Base-by-base conservation (phyloP, 2,888 invertebrate genomes). In the Acleris emargana region DNA sequence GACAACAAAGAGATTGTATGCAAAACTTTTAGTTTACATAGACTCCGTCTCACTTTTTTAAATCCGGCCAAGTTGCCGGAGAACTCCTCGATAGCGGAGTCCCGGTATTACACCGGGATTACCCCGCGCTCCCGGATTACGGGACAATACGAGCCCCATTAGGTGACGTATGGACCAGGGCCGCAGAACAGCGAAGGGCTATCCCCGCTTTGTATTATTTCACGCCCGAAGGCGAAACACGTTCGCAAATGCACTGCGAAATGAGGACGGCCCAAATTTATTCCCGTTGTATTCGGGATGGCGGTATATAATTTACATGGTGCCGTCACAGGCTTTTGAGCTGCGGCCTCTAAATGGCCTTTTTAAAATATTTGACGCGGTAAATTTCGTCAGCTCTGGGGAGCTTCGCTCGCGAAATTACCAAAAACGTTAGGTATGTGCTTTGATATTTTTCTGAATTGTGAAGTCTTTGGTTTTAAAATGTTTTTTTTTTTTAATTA, bases 141-240 rank as follows among this genome's bases (percentile, higher is more conserved):
- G 58, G 57, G 74, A 83, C 82, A 84, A 83, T 85, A 79, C 76
- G 74, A 76, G 69, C 76, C 70, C 76, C 75, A 78, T 67, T 67
- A 62, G 62, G 42, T 59, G 62, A 58, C 64, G 61, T 52, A 67
- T 57, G 67, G 67, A 59, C 68, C 54, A 57, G 55, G 55, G 32
- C 22, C 51, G 50, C 57, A 66, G 60, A 16, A 52, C 51, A 20
- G 38, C 22, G 51, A 61, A 49, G 55, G 66, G 17, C 58, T 45
- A 51, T 52, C 32, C 25, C 43, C 49, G 59, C 59, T 60, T 64
- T 61, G 60, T 67, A 61, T 62, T 62, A 57, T 63, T 63, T 59
- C 61, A 67, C 62, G 58, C 62, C 54, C 50, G 49, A 51, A 63
- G 54, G 57, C 55, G 58, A 18, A 32, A 61, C 64, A 63, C 61